Conservation (phyloP, 1,140 invertebrate species). For the Akabosia matsudoensis region DNA sequence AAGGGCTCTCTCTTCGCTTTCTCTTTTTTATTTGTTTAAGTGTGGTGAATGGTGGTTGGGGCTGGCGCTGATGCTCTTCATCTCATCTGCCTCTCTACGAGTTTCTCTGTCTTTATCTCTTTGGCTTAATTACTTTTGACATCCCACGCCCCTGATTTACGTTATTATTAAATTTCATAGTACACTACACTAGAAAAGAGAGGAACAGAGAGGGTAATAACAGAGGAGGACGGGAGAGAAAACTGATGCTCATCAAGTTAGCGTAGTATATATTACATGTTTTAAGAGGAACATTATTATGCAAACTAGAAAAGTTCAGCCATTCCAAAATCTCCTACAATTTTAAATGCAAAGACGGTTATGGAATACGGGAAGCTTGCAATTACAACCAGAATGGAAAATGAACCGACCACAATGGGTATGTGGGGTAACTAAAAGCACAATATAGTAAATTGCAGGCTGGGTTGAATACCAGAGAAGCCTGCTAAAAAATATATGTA, state of each 20-base stretch:
- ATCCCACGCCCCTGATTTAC: slow-evolving; percentile 32
- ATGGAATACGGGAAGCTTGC: background rate
- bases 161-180: background rate
- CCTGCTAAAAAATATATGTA: too few relatives aligned
- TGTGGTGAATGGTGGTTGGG: background rate
- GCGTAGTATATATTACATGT: background rate
- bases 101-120: slow-evolving; percentile 7
- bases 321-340: background rate
- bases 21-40: background rate
- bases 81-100: slow-evolving; percentile 42
- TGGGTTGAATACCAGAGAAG: too few relatives aligned
- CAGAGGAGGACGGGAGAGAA: background rate
- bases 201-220: background rate
- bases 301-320: background rate
- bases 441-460: too few relatives aligned
- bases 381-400: background rate
- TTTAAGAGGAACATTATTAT: background rate
- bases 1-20: background rate
- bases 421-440: too few relatives aligned
- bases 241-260: background rate
- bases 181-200: background rate
- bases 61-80: background rate
- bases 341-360: background rate
- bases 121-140: slow-evolving; percentile 47
- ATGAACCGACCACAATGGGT: too few relatives aligned